phyloP scores from a whole-genome alignment of 1,140 invertebrate species.

The Parapsyche elsis region DNA sequence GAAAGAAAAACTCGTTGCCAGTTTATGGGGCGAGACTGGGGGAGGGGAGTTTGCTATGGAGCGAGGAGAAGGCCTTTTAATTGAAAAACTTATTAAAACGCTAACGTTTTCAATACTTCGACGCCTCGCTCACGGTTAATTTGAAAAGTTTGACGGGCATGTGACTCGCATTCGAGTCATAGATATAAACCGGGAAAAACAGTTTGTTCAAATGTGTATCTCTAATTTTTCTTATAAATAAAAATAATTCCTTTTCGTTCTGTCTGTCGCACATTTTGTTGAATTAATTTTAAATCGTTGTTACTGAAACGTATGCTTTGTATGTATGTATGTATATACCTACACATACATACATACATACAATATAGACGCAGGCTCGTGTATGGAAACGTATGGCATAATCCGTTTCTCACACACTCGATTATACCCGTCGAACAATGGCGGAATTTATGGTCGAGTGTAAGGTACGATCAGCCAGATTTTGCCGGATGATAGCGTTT shows the following conservation, averaged over 20 bases:
- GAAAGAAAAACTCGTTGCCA: no score
- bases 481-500: constrained; percentile 18
- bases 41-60: no score
- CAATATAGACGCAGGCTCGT: background rate
- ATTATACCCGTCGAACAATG: constrained; percentile 34
- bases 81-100: constrained; percentile 39
- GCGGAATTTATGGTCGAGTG: constrained; percentile 27
- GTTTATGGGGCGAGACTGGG: no score
- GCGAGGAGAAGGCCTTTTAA: constrained; percentile 25
- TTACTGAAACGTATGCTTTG: no score
- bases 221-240: background rate
- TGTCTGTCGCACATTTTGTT: no score
- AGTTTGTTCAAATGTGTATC: background rate
- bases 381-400: background rate
- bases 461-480: constrained; percentile 27
- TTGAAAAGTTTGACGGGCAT: constrained; percentile 28
- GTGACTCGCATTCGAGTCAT: background rate
- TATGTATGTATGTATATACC: background rate
- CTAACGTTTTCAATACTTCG: constrained; percentile 28
- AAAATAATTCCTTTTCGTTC: no score
- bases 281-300: no score
- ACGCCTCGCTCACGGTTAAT: constrained; percentile 12
- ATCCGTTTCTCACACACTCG: constrained; percentile 26
- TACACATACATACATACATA: background rate
- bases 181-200: background rate